Conservation (phyloP, 2,888 invertebrate species). For the Pycnomerus fuliginosus region DNA sequence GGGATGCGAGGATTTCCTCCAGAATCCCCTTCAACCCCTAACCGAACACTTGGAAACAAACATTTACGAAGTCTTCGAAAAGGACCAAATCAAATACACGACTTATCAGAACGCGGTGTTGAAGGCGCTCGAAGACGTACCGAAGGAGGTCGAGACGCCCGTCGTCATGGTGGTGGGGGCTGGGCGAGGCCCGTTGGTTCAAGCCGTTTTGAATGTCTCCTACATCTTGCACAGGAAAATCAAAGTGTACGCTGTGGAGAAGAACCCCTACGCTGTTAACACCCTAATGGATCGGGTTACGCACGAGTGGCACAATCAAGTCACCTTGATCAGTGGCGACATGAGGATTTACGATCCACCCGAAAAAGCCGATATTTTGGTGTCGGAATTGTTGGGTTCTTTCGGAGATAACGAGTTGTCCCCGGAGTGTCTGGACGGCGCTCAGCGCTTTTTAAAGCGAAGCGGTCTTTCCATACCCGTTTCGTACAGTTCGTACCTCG, state of each 20-base stretch:
- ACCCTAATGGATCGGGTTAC: conserved; percentile 74
- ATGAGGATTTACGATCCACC: conserved; percentile 82
- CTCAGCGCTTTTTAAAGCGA: conserved; percentile 80
- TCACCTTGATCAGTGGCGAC: conserved; percentile 79
- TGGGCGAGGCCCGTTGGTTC: conserved; percentile 89
- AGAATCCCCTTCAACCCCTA: conserved; percentile 89
- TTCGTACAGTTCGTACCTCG: conserved; percentile 86
- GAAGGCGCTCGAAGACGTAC: conserved; percentile 67
- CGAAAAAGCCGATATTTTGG: conserved; percentile 90
- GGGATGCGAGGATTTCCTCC: conserved; percentile 89
- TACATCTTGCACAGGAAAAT: conserved; percentile 69
- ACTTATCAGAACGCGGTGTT: conserved; percentile 83
- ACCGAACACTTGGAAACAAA: conserved; percentile 94
- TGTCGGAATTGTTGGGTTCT: conserved; percentile 91
- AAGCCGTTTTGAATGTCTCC: conserved; percentile 79
- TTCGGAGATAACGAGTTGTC: conserved; percentile 99
- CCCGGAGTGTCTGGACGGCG: conserved; percentile 96
- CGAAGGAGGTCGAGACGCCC: conserved; percentile 51
- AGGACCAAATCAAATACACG: conserved; percentile 93
- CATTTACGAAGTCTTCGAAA: conserved; percentile 98
- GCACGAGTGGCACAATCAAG: conserved; percentile 76
- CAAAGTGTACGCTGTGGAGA: conserved; percentile 93
- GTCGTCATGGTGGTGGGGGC: conserved; percentile 59
- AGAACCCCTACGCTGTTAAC: conserved; percentile 94
- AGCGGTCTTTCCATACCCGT: conserved; percentile 90